Evolutionary conservation across 2,113 vertebrate genomes (phyloP).

Genomic region (Ramphastos sulfuratus): DNA sequence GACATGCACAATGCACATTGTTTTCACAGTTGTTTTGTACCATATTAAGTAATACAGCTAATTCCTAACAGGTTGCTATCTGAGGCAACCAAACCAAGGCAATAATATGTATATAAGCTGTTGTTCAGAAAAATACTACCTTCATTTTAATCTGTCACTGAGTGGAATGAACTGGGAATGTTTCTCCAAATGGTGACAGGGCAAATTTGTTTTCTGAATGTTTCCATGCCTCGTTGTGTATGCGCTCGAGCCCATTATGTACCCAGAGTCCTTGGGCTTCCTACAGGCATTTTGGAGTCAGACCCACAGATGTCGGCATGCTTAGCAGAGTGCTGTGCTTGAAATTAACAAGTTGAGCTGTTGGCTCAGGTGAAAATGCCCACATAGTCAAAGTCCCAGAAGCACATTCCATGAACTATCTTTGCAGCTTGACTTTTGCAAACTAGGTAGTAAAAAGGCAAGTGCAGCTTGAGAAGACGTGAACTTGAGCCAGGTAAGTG

Average conservation of each 20-base stretch:
- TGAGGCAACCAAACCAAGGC: background rate
- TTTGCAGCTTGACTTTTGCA: background rate
- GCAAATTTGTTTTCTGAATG: background rate
- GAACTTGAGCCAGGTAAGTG: rapidly evolving
- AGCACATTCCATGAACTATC: background rate
- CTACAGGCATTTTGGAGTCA: background rate
- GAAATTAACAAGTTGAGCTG: background rate
- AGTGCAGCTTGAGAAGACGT: background rate
- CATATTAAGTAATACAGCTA: background rate
- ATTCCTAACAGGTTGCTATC: background rate
- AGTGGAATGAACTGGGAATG: background rate
- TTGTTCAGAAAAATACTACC: background rate
- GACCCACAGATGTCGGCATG: background rate
- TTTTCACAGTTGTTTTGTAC: background rate
- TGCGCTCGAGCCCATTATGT: background rate
- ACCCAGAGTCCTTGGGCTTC: background rate
- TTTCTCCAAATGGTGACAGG: background rate
- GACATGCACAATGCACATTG: background rate
- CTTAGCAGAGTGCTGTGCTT: background rate
- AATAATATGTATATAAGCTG: background rate
- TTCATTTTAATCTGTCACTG: background rate
- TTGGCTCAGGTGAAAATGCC: background rate
- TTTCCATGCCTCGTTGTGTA: background rate
- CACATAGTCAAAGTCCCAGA: background rate
- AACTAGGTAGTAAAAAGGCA: background rate